Evolutionary conservation across 1,140 invertebrate species (phyloP), one percentile per base, ranked within the genome.

Genomic region (Stenopsyche tienmushanensis): DNA sequence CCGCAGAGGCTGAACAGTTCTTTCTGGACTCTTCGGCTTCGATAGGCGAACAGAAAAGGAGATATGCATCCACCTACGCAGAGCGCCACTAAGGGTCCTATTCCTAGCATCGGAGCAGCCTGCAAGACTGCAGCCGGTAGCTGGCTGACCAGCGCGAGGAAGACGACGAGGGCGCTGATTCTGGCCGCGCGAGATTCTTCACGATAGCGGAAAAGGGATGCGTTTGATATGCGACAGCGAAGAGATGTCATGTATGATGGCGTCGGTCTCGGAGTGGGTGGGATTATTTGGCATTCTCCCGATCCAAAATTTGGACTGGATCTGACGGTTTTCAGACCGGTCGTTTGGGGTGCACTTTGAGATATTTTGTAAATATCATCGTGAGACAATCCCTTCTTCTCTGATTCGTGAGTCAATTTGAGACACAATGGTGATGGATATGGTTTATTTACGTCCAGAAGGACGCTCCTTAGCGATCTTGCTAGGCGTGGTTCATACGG

Each of bases 161-260:
- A 83, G 65, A 83, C 79, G 69, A 84, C 83, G 66, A 91, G 72
- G 24, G 89, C 85, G 71, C 89, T 91, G 47, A 92, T 88, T 57
- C 90, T 84, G 2, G 90, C 91, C 0, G 91, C 90, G 64, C 91
- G 82, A 25, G 89, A 88, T 75, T 93, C 91, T 76, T 92, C 90
- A 18, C 90, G 81, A 73, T 92, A 91, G 59, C 87, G 83, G 75
- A 93, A 92, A 59, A 91, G 78, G n/a, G 88, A 90, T 9, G 90
- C 91, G 73, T 92, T 92, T 60, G 90, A 91, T 42, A 93, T 89
- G 8, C 88, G 80, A 74, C 89, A 86, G 39, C 87, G 85, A 54
- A 92, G 78, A 3, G 85, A 88, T 53, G 85, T 88, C 68, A 91
- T 88, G 70, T 88, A 87, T 15, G 82, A 83, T 5, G 77, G 76